These are phyloP conservation scores for Orcinus orca DNA, from an alignment of 2,113 vertebrate genomes.

Conservation along the genomic window DNA sequence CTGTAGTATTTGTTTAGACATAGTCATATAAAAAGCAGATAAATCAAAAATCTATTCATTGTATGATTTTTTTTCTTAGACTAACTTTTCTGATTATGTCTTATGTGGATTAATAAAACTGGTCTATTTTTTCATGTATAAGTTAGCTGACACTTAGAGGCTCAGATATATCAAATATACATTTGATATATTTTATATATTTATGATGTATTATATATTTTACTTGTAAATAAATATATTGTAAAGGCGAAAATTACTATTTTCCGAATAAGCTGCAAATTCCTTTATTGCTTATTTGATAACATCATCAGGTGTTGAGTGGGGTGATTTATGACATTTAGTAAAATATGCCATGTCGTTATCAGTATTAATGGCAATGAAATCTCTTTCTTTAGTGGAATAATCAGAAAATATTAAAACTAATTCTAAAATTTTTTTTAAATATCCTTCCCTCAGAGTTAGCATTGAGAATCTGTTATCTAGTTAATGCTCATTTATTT, in stretches of 20 bases:
- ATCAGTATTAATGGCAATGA: neutral
- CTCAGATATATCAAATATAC: neutral
- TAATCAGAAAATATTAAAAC: constrained; percentile 5
- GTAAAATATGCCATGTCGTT: neutral
- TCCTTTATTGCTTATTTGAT: constrained; percentile 24
- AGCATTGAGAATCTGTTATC: neutral
- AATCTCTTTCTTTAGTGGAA: neutral
- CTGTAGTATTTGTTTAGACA: neutral
- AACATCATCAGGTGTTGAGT: neutral
- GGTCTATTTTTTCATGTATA: neutral
- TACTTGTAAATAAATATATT: neutral
- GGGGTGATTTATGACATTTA: neutral
- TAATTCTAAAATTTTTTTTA: constrained; percentile 7
- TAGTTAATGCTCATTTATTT: neutral
- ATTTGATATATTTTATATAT: neutral
- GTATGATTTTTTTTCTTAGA: neutral
- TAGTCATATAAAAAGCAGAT: neutral
- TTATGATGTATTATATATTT: neutral
- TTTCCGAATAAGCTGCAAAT: neutral
- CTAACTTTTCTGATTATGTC: neutral
- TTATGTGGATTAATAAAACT: neutral
- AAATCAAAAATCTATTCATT: neutral
- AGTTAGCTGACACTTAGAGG: neutral
- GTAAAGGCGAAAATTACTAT: neutral
- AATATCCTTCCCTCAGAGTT: neutral